Percentiles rank a stretch among this genome's conserved stretches.
phyloP scores from a whole-genome alignment of 2,113 vertebrate genomes.

The Calonectris borealis region DNA sequence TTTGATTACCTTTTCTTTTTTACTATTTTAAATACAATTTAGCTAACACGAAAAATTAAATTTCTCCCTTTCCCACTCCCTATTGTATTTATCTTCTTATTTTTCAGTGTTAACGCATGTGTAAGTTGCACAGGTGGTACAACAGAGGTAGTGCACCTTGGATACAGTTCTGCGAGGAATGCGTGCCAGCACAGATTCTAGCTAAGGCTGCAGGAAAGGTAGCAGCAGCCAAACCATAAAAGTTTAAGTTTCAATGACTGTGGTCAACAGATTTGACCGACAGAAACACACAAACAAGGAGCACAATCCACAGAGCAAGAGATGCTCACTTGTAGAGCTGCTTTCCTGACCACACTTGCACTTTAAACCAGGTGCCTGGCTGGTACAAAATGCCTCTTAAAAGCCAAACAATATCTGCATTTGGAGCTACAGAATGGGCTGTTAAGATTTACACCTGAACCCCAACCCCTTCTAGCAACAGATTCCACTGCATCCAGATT shows the following conservation, averaged over 20 bases:
- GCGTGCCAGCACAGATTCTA: background rate
- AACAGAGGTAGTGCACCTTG: too few relatives aligned
- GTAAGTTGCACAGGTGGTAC: background rate
- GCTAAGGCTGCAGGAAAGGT: background rate
- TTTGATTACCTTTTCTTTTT: background rate
- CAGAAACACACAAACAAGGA: background rate
- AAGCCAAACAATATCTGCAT: background rate
- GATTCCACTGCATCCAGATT: background rate
- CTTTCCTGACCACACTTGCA: background rate
- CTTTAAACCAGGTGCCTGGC: background rate
- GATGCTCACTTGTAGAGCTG: background rate
- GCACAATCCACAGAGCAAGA: background rate
- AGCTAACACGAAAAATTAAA: background rate
- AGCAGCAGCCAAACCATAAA: background rate
- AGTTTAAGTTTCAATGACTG: background rate
- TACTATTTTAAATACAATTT: background rate
- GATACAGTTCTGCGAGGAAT: background rate
- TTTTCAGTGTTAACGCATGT: accelerated
- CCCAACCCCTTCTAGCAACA: background rate
- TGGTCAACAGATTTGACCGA: background rate
- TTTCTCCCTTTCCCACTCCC: background rate
- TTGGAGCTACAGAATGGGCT: background rate
- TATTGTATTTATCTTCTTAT: background rate
- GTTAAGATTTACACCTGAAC: background rate
- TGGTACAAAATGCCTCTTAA: background rate